These are phyloP conservation scores for Oikopleura albicans DNA, from an alignment of 23 tunicate species.

Conservation along the genomic window DNA sequence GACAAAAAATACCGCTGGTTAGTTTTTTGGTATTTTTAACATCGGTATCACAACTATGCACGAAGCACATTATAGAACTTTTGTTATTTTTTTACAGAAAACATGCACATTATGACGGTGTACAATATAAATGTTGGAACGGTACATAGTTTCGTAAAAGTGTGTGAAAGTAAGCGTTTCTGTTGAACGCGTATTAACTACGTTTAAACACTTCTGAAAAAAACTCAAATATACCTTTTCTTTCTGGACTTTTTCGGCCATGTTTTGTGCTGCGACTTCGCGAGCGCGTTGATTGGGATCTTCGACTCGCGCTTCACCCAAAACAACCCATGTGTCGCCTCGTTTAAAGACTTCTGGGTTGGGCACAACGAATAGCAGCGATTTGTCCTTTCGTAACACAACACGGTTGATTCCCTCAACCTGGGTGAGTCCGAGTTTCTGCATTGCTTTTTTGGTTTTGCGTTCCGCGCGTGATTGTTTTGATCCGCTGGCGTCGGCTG, in stretches of 20 bases:
- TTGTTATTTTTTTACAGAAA: too few species aligned
- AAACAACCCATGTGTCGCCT: not conserved
- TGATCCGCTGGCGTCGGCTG: not conserved
- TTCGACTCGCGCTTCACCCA: not conserved
- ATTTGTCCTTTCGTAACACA: slow-evolving; percentile 25
- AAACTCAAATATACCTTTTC: not conserved
- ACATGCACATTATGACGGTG: too few species aligned
- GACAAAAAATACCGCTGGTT: too few species aligned
- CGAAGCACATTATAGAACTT: too few species aligned
- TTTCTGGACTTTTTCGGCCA: not conserved
- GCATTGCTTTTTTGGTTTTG: not conserved
- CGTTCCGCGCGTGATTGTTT: not conserved
- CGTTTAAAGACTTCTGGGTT: not conserved
- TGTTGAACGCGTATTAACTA: too few species aligned
- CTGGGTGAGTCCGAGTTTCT: slow-evolving; percentile 40
- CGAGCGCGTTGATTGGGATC: not conserved
- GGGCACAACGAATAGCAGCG: not conserved
- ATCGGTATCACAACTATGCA: too few species aligned
- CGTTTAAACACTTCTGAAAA: too few species aligned
- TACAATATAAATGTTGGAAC: too few species aligned
- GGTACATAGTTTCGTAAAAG: too few species aligned
- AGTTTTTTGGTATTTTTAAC: too few species aligned
- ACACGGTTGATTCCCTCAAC: slow-evolving; percentile 69
- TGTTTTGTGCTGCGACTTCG: not conserved
- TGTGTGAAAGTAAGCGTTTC: too few species aligned